Base-by-base conservation (phyloP, 2,113 vertebrate genomes). In the Epinephelus lanceolatus region DNA sequence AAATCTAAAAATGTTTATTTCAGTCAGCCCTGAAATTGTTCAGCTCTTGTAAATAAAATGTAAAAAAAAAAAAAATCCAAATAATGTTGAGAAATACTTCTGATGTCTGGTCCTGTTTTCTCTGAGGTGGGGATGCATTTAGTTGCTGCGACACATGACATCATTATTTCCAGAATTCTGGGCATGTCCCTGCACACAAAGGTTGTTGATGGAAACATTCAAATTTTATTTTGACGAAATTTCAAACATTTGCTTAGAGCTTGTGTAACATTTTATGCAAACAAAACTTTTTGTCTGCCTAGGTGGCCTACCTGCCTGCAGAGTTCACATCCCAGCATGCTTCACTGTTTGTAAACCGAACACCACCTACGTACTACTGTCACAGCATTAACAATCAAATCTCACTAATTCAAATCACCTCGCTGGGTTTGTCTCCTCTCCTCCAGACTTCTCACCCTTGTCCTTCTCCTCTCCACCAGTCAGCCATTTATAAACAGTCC, bases 401-500 rank as follows among this genome's bases (percentile, higher is more conserved):
- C 82, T 86, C 87, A 86, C 86, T 74, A 92, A 89, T 89, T 83
- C 71, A 73, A 86, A 89, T 89, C 27, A 85, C 81, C 81, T 57
- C 23, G 3, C 55, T 19, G 27, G 0, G 57, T 52, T 45, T 19
- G 5, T 21, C 55, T 63, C 56, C 47, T 23, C 62, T 71, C 71
- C 49, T 53, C 61, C 21, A 21, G 15, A 9, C 60, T 49, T 61
- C 81, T 69, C 81, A 69, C 61, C 61, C 68, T 74, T 61, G 73
- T 40, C 23, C 52, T 71, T 71, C 61, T 73, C 72, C 49, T 76
- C 80, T 86, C 56, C 75, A 74, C 82, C 79, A 87, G 71, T 89
- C 86, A 91, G 66, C 65, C 81, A 15, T 87, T 78, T 89, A 70
- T 90, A 92, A 94, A 93, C 92, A 91, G 40, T 45, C 83, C 53